phyloP scores from a whole-genome alignment of 2,113 vertebrate species.

The Stigmatopora argus region DNA sequence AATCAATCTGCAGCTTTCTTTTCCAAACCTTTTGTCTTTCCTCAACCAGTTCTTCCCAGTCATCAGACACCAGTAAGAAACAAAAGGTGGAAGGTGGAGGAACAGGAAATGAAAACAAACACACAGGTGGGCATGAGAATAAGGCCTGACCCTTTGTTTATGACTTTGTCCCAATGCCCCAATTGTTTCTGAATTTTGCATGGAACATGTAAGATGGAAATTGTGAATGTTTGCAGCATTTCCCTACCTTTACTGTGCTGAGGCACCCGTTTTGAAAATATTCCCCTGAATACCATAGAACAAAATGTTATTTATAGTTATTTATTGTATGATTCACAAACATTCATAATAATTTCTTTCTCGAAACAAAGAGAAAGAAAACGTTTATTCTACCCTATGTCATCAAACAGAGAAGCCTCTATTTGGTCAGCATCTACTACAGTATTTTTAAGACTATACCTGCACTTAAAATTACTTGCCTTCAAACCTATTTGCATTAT shows the following conservation, averaged over 20 bases:
- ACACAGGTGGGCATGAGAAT: conserved; percentile 54
- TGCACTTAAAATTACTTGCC: too few species aligned
- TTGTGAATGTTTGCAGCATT: neutral
- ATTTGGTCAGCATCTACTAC: too few species aligned
- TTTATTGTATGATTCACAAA: too few species aligned
- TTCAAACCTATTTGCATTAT: too few species aligned
- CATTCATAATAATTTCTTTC: too few species aligned
- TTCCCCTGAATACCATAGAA: neutral
- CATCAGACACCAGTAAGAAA: conserved; percentile 84
- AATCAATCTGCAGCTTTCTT: neutral
- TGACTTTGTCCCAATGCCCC: neutral
- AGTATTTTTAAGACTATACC: too few species aligned
- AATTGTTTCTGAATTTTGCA: neutral
- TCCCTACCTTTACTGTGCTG: neutral
- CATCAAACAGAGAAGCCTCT: too few species aligned
- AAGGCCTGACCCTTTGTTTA: neutral
- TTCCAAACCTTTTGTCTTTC: conserved; percentile 12
- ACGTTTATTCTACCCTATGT: too few species aligned
- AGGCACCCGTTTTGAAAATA: neutral
- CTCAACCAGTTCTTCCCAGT: conserved; percentile 75
- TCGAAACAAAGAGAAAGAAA: too few species aligned
- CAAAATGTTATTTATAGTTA: neutral
- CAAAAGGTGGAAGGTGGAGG: conserved; percentile 77
- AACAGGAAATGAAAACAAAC: conserved; percentile 48
- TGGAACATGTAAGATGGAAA: neutral